Evolutionary conservation across 2,797 vertebrate species (phyloP).

Genomic region (Hypotaenidia okinawae): DNA sequence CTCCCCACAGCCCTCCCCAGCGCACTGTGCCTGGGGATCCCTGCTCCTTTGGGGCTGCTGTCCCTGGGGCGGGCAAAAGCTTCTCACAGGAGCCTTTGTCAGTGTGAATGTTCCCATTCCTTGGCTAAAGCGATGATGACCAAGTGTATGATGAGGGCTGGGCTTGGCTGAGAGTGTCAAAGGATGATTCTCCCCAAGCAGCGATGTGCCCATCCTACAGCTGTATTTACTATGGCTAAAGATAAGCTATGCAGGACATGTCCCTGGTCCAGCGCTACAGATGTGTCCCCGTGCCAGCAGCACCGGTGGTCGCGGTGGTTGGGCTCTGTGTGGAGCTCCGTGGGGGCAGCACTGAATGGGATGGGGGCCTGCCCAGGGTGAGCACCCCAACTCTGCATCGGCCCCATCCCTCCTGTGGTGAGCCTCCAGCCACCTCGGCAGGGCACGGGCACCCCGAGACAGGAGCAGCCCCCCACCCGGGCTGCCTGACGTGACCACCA

Average conservation of each 20-base stretch:
- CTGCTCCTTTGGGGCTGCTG: background rate
- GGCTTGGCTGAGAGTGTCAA: background rate
- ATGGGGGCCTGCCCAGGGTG: background rate
- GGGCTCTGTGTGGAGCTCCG: background rate
- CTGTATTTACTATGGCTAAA: background rate
- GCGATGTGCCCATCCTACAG: background rate
- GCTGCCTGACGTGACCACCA: fast-evolving
- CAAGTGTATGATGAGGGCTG: fast-evolving
- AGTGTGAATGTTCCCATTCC: fast-evolving
- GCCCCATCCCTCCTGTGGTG: background rate
- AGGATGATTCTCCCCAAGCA: background rate
- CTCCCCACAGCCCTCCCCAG: background rate
- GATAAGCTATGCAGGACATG: fast-evolving
- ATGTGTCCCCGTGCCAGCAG: fast-evolving
- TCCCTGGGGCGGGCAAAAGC: background rate
- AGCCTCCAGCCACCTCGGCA: background rate
- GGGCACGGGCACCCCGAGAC: fast-evolving
- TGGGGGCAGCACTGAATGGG: fast-evolving
- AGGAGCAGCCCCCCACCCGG: fast-evolving
- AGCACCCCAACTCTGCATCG: background rate
- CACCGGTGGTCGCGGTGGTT: fast-evolving
- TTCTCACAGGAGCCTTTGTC: background rate
- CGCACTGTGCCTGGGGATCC: background rate
- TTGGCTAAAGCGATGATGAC: fast-evolving
- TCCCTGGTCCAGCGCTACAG: fast-evolving